These are phyloP conservation scores for Notothenia coriiceps DNA, from an alignment of 2,113 vertebrate genomes.

Conservation along the genomic window DNA sequence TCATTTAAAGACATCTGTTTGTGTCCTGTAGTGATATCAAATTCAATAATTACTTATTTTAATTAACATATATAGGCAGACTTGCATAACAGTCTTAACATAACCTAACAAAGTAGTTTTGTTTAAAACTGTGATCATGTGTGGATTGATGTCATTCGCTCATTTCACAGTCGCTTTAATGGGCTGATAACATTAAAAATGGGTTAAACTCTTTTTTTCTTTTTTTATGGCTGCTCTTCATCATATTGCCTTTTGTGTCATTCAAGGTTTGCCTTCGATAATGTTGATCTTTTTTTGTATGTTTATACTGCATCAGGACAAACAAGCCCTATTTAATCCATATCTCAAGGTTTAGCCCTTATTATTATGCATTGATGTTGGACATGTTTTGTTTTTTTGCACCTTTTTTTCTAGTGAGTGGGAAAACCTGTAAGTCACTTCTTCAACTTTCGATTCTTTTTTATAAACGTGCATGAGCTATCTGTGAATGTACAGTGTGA, in stretches of 20 bases:
- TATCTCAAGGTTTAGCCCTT: neutral
- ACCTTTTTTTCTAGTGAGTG: conserved; percentile 88
- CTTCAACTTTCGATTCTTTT: conserved; percentile 36
- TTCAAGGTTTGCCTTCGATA: neutral
- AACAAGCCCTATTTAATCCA: neutral
- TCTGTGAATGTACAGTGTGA: conserved; percentile 8
- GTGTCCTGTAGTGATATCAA: no score
- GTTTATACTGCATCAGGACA: no score
- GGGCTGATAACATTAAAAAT: no score
- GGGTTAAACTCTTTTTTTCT: neutral
- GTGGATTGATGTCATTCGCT: no score
- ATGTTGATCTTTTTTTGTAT: neutral
- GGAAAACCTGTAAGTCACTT: conserved; percentile 94
- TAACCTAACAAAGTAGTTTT: no score
- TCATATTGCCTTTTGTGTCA: neutral
- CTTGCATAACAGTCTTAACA: no score
- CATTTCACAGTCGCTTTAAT: no score
- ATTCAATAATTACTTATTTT: no score
- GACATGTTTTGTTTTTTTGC: conserved; percentile 61
- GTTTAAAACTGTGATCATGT: no score
- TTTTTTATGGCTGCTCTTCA: neutral
- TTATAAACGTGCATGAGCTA: conserved; percentile 32
- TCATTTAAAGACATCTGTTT: no score
- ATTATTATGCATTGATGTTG: conserved; percentile 13
- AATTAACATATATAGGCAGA: no score